phyloP scores from a whole-genome alignment of 2,797 vertebrate species.

The Sebastes flavidus region DNA sequence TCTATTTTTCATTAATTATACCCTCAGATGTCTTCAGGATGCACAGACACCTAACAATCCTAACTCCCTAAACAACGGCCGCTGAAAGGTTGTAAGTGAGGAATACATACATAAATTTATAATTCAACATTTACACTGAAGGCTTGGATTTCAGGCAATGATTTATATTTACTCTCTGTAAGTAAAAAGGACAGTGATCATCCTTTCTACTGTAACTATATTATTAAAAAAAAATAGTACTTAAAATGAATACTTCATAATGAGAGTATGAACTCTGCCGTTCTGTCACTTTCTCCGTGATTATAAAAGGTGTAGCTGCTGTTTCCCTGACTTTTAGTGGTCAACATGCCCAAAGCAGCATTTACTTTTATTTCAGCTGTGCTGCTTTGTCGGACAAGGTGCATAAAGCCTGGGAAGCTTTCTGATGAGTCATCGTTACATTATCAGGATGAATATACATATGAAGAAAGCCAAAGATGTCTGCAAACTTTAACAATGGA shows the following conservation, averaged over 20 bases:
- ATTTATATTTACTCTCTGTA: not conserved
- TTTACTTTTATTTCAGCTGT: not conserved
- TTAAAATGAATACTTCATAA: not conserved
- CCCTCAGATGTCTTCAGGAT: constrained; percentile 70
- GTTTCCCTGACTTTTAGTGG: not conserved
- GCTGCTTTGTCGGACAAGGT: not conserved
- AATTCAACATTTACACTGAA: constrained; percentile 27
- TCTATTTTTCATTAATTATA: constrained; percentile 85
- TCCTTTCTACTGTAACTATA: not conserved
- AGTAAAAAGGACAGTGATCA: not conserved
- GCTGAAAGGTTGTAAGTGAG: constrained; percentile 58
- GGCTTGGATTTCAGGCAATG: not conserved
- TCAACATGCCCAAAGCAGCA: not conserved
- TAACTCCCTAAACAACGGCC: constrained; percentile 49
- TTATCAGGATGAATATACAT: not conserved
- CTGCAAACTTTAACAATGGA: not conserved
- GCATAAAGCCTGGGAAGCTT: not conserved
- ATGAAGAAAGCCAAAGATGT: not conserved
- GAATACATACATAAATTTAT: constrained; percentile 61
- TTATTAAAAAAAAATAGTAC: not conserved
- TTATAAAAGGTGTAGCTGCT: not conserved
- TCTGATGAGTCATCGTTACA: not conserved
- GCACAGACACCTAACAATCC: constrained; percentile 57
- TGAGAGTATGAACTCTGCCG: not conserved
- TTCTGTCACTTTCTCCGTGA: not conserved